Evolutionary conservation across 2,797 vertebrate species (phyloP), one percentile per base, ranked within the genome.

Genomic region (Manis crassicaudata): DNA sequence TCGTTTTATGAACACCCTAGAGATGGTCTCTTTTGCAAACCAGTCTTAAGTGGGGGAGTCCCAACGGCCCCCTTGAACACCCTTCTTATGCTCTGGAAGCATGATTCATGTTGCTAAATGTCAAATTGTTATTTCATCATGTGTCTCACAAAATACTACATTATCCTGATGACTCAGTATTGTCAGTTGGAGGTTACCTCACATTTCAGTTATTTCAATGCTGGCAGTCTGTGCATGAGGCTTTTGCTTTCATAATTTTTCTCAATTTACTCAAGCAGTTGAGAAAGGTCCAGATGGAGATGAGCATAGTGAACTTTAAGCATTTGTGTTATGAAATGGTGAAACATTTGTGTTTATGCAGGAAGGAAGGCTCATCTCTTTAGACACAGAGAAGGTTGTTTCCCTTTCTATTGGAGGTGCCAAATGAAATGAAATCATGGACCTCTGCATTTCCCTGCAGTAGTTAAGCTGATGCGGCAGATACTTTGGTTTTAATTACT

Each of bases 401-500:
- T 98, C 58, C 58, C 84, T 92, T 92, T 92, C 96, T 97, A 70
- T 95, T 92, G 92, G 65, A 83, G 86, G 96, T 96, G 93, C 91
- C 97, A 97, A 96, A 32, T n/a, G 2, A 23, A 98, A 97, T 97
- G 90, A 98, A 98, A 94, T 96, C 93, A 96, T 97, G 88, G 92
- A 88, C 68, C 79, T 77, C 95, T 87, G 92, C 73, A 77, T 97
- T 97, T 97, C 96, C 94, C 95, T 97, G 82, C 77, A 97, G 96
- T 98, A 97, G 94, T 97, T 98, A 98, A 97, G 96, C 97, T 98
- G 96, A 98, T 96, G 65, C 92, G 98, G 97, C 97, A 98, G 97
- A 97, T 97, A 97, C 84, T 97, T 95, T 90, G 63, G 54, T 83
- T 98, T 98, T 98, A 98, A 98, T 98, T 98, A 98, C 98, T 98